Evolutionary conservation across 2,888 invertebrate genomes (phyloP).

Genomic region (Parnassius glacialis): DNA sequence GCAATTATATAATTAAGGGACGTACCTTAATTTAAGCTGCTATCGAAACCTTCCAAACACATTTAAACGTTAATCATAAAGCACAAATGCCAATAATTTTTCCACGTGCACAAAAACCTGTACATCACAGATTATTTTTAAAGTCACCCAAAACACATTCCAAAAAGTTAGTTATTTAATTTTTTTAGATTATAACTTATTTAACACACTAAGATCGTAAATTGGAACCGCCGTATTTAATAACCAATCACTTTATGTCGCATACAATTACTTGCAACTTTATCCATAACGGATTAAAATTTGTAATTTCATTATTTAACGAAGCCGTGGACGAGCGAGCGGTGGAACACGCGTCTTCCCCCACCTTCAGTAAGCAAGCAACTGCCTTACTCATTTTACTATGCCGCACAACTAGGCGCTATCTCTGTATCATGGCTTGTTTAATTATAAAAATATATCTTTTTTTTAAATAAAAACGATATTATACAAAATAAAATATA

Average conservation of each 20-base stretch:
- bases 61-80: neutral
- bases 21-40: conserved; percentile 14
- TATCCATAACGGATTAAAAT: conserved; percentile 6
- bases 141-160: neutral
- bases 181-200: neutral
- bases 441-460: conserved; percentile 21
- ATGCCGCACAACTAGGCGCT: conserved; percentile 15
- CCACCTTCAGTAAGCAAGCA: conserved; percentile 12
- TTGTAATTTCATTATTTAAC: conserved; percentile 28
- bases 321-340: conserved; percentile 6
- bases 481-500: neutral
- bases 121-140: conserved; percentile 1
- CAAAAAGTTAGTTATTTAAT: neutral
- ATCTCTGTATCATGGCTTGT: conserved; percentile 15
- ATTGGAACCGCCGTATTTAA: neutral
- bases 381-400: conserved; percentile 24
- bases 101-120: neutral
- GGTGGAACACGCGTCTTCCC: conserved; percentile 20
- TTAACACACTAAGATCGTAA: neutral
- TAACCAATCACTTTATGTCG: conserved; percentile 10
- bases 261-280: conserved; percentile 19
- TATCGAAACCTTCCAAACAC: neutral
- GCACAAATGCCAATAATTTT: conserved; percentile 2
- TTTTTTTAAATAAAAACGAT: conserved; percentile 16
- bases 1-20: no score